Conservation (phyloP, 2,113 vertebrate genomes). For the Oreotrochilus melanogaster region DNA sequence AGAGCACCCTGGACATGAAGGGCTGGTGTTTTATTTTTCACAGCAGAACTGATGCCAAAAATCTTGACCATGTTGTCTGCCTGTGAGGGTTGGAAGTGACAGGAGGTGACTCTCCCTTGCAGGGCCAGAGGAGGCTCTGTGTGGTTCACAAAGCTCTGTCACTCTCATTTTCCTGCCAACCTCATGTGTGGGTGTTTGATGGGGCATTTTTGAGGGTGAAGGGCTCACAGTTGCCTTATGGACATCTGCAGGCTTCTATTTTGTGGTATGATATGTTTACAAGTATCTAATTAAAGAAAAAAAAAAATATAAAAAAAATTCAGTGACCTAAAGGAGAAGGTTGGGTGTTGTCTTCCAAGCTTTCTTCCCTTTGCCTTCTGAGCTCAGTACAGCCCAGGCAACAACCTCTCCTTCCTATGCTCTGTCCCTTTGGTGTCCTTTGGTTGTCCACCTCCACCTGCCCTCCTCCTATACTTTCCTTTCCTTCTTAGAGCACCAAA, state of each 20-base stretch:
- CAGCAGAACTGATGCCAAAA: neutral
- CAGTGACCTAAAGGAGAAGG: neutral
- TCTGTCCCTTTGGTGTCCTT: neutral
- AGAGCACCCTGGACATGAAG: neutral
- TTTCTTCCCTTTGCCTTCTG: neutral
- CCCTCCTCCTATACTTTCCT: neutral
- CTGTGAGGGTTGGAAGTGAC: neutral
- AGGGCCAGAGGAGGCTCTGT: rapidly evolving
- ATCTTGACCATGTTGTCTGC: rapidly evolving
- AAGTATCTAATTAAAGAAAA: neutral
- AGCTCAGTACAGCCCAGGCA: neutral
- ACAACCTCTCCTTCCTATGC: neutral
- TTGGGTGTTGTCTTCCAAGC: neutral
- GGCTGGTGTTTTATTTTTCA: neutral
- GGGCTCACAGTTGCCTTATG: neutral
- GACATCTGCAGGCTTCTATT: neutral
- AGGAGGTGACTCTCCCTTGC: neutral
- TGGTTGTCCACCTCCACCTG: neutral
- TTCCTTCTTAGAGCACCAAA: neutral
- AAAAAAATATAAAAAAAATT: neutral
- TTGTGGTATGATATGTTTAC: neutral
- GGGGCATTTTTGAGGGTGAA: neutral
- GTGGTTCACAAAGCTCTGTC: rapidly evolving
- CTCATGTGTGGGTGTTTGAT: rapidly evolving
- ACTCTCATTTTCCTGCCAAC: neutral